Percentiles rank a stretch among this genome's conserved stretches.
phyloP scores from a whole-genome alignment of 2,797 vertebrate species.

The Thunnus albacares region DNA sequence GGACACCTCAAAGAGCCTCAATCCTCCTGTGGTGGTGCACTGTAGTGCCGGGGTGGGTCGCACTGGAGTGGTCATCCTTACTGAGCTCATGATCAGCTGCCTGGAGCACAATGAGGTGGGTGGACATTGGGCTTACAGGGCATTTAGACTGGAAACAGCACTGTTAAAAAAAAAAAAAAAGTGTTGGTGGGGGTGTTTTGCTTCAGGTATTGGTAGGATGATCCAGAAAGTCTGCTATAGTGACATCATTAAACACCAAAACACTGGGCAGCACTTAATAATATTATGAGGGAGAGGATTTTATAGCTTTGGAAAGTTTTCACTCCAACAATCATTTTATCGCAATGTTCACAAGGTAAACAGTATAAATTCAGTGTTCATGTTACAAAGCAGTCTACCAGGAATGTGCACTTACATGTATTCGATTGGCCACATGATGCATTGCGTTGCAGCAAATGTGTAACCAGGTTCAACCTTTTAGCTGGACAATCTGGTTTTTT shows the following conservation, averaged over 20 bases:
- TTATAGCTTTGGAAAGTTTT: too few relatives aligned
- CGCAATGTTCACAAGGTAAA: neutral
- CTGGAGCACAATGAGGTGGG: constrained; percentile 96
- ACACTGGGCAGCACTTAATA: neutral
- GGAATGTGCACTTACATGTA: neutral
- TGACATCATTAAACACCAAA: neutral
- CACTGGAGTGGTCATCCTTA: constrained; percentile 95
- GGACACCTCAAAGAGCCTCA: constrained; percentile 91
- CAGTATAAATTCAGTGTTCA: neutral
- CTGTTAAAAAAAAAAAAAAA: too few relatives aligned
- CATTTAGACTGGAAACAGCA: neutral
- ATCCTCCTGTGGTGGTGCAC: constrained; percentile 95
- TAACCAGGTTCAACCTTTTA: neutral
- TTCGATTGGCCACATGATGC: neutral
- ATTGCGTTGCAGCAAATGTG: too few relatives aligned
- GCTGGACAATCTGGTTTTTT: neutral
- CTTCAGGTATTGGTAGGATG: neutral
- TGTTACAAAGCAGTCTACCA: neutral
- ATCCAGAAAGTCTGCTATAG: neutral
- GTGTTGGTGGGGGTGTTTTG: neutral
- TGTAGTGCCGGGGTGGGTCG: constrained; percentile 96
- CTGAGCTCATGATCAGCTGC: constrained; percentile 97
- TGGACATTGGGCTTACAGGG: neutral
- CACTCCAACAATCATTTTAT: too few relatives aligned
- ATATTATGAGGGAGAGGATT: too few relatives aligned